Conservation (phyloP, 2,888 invertebrate genomes). For the Eudemis profundana region DNA sequence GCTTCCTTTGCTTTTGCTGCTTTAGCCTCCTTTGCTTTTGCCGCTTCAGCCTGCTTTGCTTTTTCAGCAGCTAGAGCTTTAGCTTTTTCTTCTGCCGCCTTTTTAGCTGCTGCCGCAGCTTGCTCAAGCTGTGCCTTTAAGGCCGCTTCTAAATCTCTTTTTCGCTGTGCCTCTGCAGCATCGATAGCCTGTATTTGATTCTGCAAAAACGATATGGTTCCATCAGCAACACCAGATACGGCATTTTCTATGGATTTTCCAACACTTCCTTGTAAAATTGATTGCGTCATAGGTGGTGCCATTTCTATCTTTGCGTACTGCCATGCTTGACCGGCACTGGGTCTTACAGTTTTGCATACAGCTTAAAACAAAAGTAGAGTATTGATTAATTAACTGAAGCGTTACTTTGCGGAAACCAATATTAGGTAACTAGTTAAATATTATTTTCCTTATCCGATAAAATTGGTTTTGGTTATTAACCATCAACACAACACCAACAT, state of each 20-base stretch:
- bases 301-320: slow-evolving; percentile 74
- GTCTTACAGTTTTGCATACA: slow-evolving; percentile 55
- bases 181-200: slow-evolving; percentile 60
- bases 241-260: slow-evolving; percentile 63
- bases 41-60: slow-evolving; percentile 48
- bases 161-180: slow-evolving; percentile 53
- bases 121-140: slow-evolving; percentile 46
- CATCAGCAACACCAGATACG: slow-evolving; percentile 52
- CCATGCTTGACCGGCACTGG: slow-evolving; percentile 62
- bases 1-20: slow-evolving; percentile 38
- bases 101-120: slow-evolving; percentile 51
- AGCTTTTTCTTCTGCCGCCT: slow-evolving; percentile 51
- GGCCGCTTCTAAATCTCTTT: slow-evolving; percentile 58
- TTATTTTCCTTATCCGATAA: no score
- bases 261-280: slow-evolving; percentile 60
- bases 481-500: no score
- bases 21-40: slow-evolving; percentile 47
- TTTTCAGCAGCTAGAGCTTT: slow-evolving; percentile 42
- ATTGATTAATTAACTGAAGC: no score
- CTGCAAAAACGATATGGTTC: slow-evolving; percentile 55
- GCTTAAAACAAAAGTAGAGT: slow-evolving; percentile 60
- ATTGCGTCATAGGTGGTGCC: slow-evolving; percentile 66
- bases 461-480: no score
- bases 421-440: not conserved
- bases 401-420: no score